phyloP scores from a whole-genome alignment of 2,888 invertebrate species.

The Allacma fusca region DNA sequence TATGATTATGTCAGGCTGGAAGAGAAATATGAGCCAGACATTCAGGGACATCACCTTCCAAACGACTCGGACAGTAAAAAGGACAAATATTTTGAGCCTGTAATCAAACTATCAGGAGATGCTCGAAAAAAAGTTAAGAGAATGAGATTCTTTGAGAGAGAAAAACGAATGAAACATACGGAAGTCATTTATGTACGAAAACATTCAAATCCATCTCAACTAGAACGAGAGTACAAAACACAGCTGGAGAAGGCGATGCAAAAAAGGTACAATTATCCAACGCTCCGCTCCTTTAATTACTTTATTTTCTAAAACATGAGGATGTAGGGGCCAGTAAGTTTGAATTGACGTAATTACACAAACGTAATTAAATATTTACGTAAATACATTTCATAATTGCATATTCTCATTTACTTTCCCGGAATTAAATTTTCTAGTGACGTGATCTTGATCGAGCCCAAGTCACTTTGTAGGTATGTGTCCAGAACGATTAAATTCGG shows the following conservation, averaged over 20 bases:
- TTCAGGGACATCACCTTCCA: not conserved
- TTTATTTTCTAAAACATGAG: no score
- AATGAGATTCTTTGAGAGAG: constrained; percentile 3
- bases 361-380: no score
- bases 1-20: constrained; percentile 22
- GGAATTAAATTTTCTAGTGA: constrained; percentile 17
- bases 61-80: not conserved
- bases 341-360: no score
- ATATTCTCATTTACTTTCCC: no score
- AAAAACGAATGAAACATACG: constrained; percentile 21
- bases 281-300: not conserved
- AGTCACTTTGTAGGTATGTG: not conserved
- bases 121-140: not conserved
- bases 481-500: constrained; percentile 21
- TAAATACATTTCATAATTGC: no score
- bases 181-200: constrained; percentile 31
- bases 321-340: no score
- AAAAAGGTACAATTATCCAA: not conserved
- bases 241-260: not conserved
- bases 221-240: not conserved
- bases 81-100: constrained; percentile 21
- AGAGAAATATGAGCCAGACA: constrained; percentile 31
- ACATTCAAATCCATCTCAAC: constrained; percentile 6
- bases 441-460: constrained; percentile 30
- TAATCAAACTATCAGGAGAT: constrained; percentile 13